A percentile compares a stretch with the other conserved stretches of the same genome.
These are phyloP conservation scores for Ursus arctos DNA, from an alignment of 2,113 vertebrate genomes.

Conservation along the genomic window DNA sequence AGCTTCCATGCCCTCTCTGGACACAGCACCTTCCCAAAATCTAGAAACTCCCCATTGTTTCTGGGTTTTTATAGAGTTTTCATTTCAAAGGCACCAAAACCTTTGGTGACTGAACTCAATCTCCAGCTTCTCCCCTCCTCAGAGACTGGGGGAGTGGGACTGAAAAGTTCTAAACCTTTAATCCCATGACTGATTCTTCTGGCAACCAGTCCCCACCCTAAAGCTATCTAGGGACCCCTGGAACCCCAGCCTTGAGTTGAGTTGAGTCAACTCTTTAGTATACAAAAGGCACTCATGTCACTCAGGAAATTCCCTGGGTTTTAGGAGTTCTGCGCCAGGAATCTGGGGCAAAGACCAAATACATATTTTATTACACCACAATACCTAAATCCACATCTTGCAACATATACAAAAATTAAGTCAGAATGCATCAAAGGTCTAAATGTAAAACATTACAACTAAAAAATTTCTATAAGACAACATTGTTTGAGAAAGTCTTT, in stretches of 20 bases:
- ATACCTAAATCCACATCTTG: background rate
- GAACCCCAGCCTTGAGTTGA: background rate
- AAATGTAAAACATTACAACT: background rate
- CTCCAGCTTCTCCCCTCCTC: background rate
- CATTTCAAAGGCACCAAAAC: background rate
- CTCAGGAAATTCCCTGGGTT: background rate
- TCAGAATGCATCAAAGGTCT: background rate
- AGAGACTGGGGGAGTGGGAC: background rate
- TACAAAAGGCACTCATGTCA: background rate
- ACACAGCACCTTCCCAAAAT: background rate
- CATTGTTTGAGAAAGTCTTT: background rate
- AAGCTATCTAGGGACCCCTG: background rate
- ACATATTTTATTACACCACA: background rate
- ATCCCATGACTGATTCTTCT: background rate
- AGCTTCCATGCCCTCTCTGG: background rate
- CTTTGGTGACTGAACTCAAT: background rate
- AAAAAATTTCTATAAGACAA: background rate
- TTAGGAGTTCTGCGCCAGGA: background rate
- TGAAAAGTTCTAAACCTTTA: background rate
- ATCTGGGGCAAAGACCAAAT: background rate
- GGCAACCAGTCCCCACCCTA: background rate
- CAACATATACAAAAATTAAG: background rate
- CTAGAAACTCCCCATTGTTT: background rate
- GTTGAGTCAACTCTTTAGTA: background rate
- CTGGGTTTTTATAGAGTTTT: background rate